A percentile compares a stretch with the other conserved stretches of the same genome.
These are phyloP conservation scores for Nycticorax nycticorax DNA, from an alignment of 2,113 vertebrate species.

Conservation along the genomic window DNA sequence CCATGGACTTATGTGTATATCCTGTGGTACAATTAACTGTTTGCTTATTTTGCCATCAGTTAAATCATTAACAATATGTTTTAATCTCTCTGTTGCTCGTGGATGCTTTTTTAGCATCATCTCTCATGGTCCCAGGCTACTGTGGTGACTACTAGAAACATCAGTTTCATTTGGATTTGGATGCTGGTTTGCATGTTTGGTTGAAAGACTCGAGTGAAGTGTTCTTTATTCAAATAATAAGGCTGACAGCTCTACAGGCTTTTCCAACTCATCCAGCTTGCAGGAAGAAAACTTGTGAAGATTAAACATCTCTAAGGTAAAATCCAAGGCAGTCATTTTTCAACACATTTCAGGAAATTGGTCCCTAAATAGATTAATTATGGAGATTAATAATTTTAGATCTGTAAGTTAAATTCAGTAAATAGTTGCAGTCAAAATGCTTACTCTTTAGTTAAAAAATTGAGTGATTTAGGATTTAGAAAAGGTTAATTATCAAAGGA, in stretches of 20 bases:
- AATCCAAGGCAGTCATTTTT: neutral
- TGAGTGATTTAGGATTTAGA: neutral
- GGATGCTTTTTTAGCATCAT: neutral
- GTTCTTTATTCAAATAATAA: neutral
- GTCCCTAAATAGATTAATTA: neutral
- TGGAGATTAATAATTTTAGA: neutral
- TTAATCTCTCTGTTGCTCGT: neutral
- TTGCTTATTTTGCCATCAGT: neutral
- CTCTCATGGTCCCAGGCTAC: neutral
- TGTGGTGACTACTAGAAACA: neutral
- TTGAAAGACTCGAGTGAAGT: neutral
- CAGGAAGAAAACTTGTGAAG: neutral
- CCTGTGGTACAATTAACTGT: neutral
- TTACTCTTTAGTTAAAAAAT: neutral
- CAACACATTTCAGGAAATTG: neutral
- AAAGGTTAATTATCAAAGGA: neutral
- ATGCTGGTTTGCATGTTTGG: neutral
- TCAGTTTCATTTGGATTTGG: neutral
- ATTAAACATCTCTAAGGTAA: neutral
- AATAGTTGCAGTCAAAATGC: neutral
- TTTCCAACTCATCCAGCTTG: neutral
- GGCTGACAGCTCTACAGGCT: neutral
- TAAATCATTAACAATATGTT: neutral
- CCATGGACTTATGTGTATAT: neutral
- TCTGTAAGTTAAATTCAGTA: neutral